phyloP scores from a whole-genome alignment of 2,797 vertebrate genomes.

The Lagocephalus sceleratus region DNA sequence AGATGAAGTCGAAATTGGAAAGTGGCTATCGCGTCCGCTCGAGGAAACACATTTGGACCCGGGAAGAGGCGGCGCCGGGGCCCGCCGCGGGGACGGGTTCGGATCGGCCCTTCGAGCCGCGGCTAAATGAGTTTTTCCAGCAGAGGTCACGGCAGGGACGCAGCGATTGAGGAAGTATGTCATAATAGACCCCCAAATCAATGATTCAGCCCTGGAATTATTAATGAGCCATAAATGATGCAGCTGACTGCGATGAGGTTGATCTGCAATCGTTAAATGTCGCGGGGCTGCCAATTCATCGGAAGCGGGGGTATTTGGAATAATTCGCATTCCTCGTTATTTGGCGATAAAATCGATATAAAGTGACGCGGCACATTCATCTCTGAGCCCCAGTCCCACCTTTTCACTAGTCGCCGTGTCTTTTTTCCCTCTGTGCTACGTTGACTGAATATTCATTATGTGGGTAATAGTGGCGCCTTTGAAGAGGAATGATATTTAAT shows the following conservation, averaged over 20 bases:
- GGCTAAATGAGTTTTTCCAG: slow-evolving; percentile 52
- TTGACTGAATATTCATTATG: slow-evolving; percentile 74
- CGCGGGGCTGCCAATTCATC: slow-evolving; percentile 47
- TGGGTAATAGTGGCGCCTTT: slow-evolving; percentile 71
- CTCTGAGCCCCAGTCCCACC: neutral
- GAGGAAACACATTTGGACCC: slow-evolving; percentile 79
- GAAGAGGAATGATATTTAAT: slow-evolving; percentile 72
- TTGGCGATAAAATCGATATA: slow-evolving; percentile 32
- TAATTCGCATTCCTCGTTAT: slow-evolving; percentile 54
- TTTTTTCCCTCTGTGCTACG: slow-evolving; percentile 54
- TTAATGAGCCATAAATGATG: slow-evolving; percentile 72
- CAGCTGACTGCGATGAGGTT: slow-evolving; percentile 59
- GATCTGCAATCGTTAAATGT: slow-evolving; percentile 63
- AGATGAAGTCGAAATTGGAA: slow-evolving; percentile 85
- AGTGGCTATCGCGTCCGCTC: slow-evolving; percentile 80
- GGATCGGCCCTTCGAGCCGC: slow-evolving; percentile 12
- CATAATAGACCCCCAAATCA: slow-evolving; percentile 65
- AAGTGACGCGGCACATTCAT: slow-evolving; percentile 19
- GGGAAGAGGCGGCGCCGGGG: slow-evolving; percentile 51
- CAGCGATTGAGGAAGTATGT: slow-evolving; percentile 64
- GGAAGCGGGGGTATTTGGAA: slow-evolving; percentile 53
- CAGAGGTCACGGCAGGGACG: slow-evolving; percentile 53
- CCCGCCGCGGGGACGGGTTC: slow-evolving; percentile 15
- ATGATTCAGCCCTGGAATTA: slow-evolving; percentile 66
- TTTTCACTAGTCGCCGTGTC: slow-evolving; percentile 36